phyloP scores from a whole-genome alignment of 2,113 vertebrate species.

The Thermophis baileyi region DNA sequence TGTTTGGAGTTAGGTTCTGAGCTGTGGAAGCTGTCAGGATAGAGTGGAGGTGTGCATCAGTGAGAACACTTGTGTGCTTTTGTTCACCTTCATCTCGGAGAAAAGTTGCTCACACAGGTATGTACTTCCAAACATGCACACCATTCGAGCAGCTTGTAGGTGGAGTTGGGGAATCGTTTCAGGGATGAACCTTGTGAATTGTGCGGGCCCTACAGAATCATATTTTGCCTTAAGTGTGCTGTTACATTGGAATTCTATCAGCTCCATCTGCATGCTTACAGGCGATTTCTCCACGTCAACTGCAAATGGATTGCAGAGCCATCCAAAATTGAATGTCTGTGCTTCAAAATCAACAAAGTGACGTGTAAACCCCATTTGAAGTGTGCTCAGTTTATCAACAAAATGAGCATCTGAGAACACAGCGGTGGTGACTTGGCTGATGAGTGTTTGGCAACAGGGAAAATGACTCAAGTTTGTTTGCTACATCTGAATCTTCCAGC shows the following conservation, averaged over 20 bases:
- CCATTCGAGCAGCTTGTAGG: background rate
- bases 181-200: background rate
- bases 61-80: background rate
- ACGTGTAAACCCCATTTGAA: background rate
- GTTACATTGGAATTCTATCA: background rate
- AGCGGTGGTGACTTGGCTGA: background rate
- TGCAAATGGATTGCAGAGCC: background rate
- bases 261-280: background rate
- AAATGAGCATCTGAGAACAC: background rate
- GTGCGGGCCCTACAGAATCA: background rate
- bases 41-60: background rate
- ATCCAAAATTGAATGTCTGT: background rate
- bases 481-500: too few relatives aligned
- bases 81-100: background rate
- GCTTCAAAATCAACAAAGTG: background rate
- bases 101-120: background rate
- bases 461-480: too few relatives aligned
- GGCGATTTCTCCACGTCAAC: background rate
- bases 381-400: background rate
- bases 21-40: background rate
- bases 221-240: background rate
- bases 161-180: background rate
- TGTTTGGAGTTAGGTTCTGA: background rate
- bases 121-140: background rate
- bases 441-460: too few relatives aligned